phyloP scores from a whole-genome alignment of 2,888 invertebrate species.

The Leucophenga montana region DNA sequence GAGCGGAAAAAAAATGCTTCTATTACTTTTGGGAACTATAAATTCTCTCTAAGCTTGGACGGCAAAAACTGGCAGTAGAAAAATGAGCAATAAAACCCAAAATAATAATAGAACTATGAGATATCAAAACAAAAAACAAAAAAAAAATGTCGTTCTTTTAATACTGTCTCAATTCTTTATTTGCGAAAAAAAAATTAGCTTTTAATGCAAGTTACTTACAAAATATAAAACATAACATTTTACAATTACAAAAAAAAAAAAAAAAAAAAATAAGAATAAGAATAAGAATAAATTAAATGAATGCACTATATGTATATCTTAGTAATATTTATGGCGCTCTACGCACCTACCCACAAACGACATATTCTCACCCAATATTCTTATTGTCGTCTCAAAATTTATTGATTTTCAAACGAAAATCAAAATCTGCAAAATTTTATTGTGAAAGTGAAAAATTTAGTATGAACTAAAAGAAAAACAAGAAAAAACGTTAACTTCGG shows the following conservation, averaged over 20 bases:
- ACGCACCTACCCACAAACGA: too few species aligned
- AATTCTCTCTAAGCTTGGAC: conserved; percentile 20
- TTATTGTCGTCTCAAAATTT: too few species aligned
- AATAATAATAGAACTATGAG: too few species aligned
- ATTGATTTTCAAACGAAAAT: too few species aligned
- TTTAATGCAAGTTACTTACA: conserved; percentile 45
- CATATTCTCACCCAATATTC: not conserved
- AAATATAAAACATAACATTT: conserved; percentile 63
- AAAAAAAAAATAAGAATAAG: conserved; percentile 33
- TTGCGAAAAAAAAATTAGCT: conserved; percentile 4
- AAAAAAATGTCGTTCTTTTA: conserved; percentile 35
- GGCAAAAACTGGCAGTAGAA: conserved; percentile 7
- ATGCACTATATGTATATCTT: too few species aligned
- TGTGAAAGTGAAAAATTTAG: too few species aligned
- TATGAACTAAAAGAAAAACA: too few species aligned
- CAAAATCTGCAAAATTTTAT: too few species aligned
- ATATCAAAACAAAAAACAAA: conserved; percentile 5
- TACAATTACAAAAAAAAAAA: conserved; percentile 39
- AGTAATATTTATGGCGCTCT: too few species aligned
- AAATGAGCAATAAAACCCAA: not conserved
- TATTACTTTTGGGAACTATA: not conserved
- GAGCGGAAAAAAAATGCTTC: conserved; percentile 4
- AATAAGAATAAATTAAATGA: conserved; percentile 14
- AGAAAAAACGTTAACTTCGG: too few species aligned
- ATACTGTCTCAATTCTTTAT: conserved; percentile 46